Conservation (phyloP, 2,888 invertebrate genomes). For the Anagyrus pseudococci region DNA sequence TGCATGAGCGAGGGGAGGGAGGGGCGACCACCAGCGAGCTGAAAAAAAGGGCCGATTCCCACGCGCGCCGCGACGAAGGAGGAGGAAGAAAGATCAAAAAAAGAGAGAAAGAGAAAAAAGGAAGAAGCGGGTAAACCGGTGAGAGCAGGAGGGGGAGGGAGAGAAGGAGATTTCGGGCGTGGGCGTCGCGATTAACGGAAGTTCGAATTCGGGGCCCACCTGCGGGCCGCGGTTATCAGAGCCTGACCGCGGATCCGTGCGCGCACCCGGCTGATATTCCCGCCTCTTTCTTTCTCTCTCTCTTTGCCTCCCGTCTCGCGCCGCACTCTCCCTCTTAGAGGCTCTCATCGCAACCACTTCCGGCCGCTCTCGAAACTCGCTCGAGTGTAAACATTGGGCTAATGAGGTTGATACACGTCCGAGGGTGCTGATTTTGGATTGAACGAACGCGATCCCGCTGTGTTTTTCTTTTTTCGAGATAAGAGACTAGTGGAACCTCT, state of each 20-base stretch:
- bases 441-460: no score
- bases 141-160: conserved; percentile 27
- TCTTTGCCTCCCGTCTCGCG: not conserved
- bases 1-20: conserved; percentile 5
- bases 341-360: not conserved
- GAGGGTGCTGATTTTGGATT: not conserved
- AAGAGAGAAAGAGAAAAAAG: conserved; percentile 29
- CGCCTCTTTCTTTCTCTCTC: not conserved
- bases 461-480: no score
- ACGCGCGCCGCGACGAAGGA: conserved; percentile 4
- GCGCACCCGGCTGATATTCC: conserved; percentile 15
- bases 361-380: conserved; percentile 13
- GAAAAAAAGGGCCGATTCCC: no score
- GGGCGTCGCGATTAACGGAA: no score
- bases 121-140: conserved; percentile 17
- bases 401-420: not conserved
- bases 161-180: no score
- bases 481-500: no score
- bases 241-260: conserved; percentile 19
- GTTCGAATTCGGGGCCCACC: conserved; percentile 15
- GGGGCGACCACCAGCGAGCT: conserved; percentile 28
- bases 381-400: conserved; percentile 19
- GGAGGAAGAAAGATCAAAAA: conserved; percentile 20
- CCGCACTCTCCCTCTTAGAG: not conserved
- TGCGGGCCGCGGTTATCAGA: conserved; percentile 23